Evolutionary conservation across 1,140 invertebrate genomes (phyloP).

Genomic region (Nebria ingens): DNA sequence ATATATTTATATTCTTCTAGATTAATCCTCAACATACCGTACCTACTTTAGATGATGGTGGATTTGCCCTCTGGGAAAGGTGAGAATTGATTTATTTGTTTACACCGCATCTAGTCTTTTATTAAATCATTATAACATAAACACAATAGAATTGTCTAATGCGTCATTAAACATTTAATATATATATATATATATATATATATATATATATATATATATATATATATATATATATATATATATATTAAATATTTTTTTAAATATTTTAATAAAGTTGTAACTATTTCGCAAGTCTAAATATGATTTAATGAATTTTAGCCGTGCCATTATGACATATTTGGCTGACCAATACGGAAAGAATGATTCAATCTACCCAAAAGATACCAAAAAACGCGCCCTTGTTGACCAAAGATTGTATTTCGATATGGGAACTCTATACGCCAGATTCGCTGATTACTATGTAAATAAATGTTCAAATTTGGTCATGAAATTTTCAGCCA

Average conservation of each 20-base stretch:
- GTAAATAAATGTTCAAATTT: too few species aligned
- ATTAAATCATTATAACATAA: too few species aligned
- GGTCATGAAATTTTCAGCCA: too few species aligned
- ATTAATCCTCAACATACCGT: conserved; percentile 59
- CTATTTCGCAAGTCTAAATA: conserved; percentile 10
- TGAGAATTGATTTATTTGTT: conserved; percentile 21
- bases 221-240: neutral
- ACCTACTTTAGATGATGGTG: conserved; percentile 57
- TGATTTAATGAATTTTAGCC: too few species aligned
- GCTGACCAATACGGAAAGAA: conserved; percentile 62
- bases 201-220: neutral
- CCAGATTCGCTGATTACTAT: conserved; percentile 50
- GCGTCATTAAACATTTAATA: neutral
- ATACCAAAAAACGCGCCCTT: conserved; percentile 53
- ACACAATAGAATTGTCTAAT: too few species aligned
- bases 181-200: neutral
- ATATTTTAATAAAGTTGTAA: neutral
- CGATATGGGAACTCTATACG: conserved; percentile 58
- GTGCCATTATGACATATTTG: conserved; percentile 62
- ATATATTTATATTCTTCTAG: too few species aligned
- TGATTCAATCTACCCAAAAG: conserved; percentile 61
- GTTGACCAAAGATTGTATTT: conserved; percentile 67
- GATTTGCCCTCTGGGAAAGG: conserved; percentile 55
- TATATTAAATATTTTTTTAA: neutral
- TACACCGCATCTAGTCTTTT: too few species aligned